A percentile compares a stretch with the other conserved stretches of the same genome.
Conservation (phyloP, 2,113 vertebrate genomes). For the Recurvirostra avosetta region DNA sequence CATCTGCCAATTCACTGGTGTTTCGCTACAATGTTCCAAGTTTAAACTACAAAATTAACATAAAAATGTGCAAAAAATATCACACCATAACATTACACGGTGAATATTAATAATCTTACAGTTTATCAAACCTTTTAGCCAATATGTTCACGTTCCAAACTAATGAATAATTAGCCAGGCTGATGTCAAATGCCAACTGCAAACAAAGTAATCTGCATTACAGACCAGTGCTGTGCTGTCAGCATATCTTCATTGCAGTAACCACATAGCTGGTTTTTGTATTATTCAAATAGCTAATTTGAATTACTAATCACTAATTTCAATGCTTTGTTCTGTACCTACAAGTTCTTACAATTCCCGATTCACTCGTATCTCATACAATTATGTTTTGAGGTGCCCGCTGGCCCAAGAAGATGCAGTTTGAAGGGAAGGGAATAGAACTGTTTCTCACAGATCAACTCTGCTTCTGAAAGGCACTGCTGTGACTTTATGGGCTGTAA, state of each 20-base stretch:
- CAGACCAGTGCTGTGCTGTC: background rate
- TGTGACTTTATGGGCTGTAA: background rate
- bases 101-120: background rate
- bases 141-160: background rate
- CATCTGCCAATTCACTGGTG: background rate
- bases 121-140: background rate
- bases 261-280: background rate
- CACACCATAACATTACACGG: background rate
- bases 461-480: constrained; percentile 23
- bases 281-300: background rate
- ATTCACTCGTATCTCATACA: background rate
- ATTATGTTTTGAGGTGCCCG: background rate
- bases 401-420: background rate
- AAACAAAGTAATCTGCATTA: background rate
- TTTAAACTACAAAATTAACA: background rate
- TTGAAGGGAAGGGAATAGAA: constrained; percentile 13
- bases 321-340: background rate
- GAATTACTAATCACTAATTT: background rate
- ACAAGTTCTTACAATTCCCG: background rate
- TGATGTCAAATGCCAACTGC: background rate
- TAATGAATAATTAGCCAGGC: background rate
- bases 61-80: background rate
- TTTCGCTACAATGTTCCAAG: background rate
- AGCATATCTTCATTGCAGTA: background rate
- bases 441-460: background rate